Base-by-base conservation (phyloP, 2,797 vertebrate genomes). In the Rhinogobio ventralis region DNA sequence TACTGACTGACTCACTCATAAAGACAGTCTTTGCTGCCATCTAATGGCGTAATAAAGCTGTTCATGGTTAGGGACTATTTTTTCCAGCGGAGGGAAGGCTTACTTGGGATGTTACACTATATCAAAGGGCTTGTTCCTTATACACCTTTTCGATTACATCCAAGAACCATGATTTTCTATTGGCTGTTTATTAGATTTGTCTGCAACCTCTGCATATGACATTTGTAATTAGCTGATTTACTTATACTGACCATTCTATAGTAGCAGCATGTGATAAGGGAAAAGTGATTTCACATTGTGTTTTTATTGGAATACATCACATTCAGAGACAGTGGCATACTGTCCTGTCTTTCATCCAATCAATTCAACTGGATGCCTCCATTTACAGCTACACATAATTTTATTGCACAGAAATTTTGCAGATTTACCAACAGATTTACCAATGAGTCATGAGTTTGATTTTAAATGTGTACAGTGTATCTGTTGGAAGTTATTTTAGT, bases 401-500 rank as follows among this genome's bases (percentile, higher is more conserved):
- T 4, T 2, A 55, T 14, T 36, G 51, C 46, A n/a, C 19, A 23
- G 5, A 14, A 74, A 33, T 49, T 1, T 51, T 36, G 33, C 33
- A 30, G 15, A 51, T 30, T 51, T 51, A 11, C 15, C 45, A 33
- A 33, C 33, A 33, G 30, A 33, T 33, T 33, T 33, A 33, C 33
- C 33, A 33, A 33, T 33, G 33, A 33, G 33, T 33, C 33, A 2
- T 33, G 33, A 33, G n/a, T n/a, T n/a, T n/a, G n/a, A n/a, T n/a
- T 33, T 74, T 74, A 51, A 74, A 74, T 49, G 25, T 19, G 28
- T 51, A 33, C 14, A 49, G 42, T 53, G 28, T 33, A 53, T 74
- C 75, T 77, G 13, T 25, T 17, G 8, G n/a, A 78, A 46, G 42
- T 46, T 66, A 79, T 30, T 78, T 62, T 46, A 23, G 55, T 66